A percentile compares a stretch with the other conserved stretches of the same genome.
phyloP scores from a whole-genome alignment of 2,797 vertebrate species.

The Chaenodraco wilsoni region DNA sequence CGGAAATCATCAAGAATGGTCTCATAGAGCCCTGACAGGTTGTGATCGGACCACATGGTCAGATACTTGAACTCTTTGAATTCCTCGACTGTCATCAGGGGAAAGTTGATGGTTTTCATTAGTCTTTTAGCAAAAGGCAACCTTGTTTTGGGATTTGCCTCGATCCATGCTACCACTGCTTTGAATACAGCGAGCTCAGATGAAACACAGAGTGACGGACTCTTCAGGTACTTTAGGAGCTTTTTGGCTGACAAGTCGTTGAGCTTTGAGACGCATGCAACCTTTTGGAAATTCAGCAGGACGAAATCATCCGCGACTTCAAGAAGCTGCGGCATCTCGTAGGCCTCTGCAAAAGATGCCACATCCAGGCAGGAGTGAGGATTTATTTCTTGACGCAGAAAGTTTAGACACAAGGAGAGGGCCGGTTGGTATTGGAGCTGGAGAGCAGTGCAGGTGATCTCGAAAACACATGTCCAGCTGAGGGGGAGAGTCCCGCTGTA shows the following conservation, averaged over 20 bases:
- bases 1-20: conserved; percentile 73
- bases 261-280: conserved; percentile 84
- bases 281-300: conserved; percentile 85
- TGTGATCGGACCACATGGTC: conserved; percentile 66
- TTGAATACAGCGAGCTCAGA: conserved; percentile 88
- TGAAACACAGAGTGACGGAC: conserved; percentile 82
- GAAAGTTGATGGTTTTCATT: conserved; percentile 87
- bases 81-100: conserved; percentile 90
- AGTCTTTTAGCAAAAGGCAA: conserved; percentile 79
- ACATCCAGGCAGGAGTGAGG: conserved; percentile 86
- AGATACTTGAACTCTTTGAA: conserved; percentile 86
- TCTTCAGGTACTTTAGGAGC: conserved; percentile 84
- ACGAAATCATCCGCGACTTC: conserved; percentile 84
- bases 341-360: conserved; percentile 84
- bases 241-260: conserved; percentile 82
- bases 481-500: conserved; percentile 85
- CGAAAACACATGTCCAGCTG: conserved; percentile 85
- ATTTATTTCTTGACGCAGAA: conserved; percentile 83
- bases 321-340: conserved; percentile 81
- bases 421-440: conserved; percentile 88
- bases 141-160: conserved; percentile 77
- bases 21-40: conserved; percentile 74
- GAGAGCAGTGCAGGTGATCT: conserved; percentile 84
- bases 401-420: conserved; percentile 85
- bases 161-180: conserved; percentile 87